phyloP scores from a whole-genome alignment of 2,113 vertebrate species.

The Callionymus lyra region DNA sequence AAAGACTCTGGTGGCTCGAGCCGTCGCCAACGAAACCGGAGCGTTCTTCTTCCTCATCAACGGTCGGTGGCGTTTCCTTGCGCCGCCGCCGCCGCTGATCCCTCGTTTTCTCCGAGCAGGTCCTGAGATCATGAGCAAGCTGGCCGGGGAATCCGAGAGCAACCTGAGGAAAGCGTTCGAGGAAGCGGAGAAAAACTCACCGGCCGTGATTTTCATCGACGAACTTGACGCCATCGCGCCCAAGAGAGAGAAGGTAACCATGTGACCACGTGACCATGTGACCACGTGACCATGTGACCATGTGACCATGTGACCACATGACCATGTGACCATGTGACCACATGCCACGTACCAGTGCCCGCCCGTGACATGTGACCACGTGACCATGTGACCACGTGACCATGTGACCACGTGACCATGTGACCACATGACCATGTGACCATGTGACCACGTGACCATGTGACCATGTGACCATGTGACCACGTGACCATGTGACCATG shows the following conservation, averaged over 20 bases:
- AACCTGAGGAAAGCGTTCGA: slow-evolving; percentile 98
- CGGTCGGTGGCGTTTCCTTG: slow-evolving; percentile 59
- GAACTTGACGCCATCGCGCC: slow-evolving; percentile 96
- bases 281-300: no score
- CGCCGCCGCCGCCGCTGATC: no score
- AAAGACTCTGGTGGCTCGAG: slow-evolving; percentile 95
- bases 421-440: no score
- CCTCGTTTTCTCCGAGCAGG: slow-evolving; percentile 65
- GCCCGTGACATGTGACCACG: not conserved
- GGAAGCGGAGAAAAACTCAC: slow-evolving; percentile 96
- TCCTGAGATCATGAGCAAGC: slow-evolving; percentile 97
- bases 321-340: no score
- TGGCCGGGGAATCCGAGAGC: slow-evolving; percentile 96
- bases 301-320: no score
- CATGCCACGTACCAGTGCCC: not conserved
- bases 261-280: no score
- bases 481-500: no score
- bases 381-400: no score
- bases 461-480: no score
- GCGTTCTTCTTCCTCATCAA: slow-evolving; percentile 98
- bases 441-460: no score
- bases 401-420: no score
- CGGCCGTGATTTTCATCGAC: slow-evolving; percentile 98
- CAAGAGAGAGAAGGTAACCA: slow-evolving; percentile 94
- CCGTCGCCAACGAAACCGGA: slow-evolving; percentile 94